Evolutionary conservation across 2,113 vertebrate species (phyloP).

Genomic region (Myxocyprinus asiaticus): DNA sequence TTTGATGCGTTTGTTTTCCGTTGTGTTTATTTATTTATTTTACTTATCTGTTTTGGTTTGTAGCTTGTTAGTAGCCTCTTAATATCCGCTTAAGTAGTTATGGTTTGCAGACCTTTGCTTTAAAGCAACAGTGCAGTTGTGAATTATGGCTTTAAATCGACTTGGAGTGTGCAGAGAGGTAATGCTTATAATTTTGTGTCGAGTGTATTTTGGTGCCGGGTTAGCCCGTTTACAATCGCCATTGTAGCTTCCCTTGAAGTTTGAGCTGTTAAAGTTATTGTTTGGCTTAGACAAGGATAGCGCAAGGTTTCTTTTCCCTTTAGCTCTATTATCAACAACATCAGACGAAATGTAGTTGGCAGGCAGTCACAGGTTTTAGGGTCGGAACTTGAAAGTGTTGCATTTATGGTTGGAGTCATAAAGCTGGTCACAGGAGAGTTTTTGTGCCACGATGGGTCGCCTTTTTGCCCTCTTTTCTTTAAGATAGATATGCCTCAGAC

Average conservation of each 20-base stretch:
- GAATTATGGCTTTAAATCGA: too few species aligned
- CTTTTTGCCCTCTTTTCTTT: constrained; percentile 4
- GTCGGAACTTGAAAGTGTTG: constrained; percentile 18
- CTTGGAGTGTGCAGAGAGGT: too few species aligned
- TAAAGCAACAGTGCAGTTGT: too few species aligned
- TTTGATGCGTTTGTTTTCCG: constrained; percentile 5
- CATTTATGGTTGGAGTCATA: constrained; percentile 12
- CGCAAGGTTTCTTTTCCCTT: constrained; percentile 15
- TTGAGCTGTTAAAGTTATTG: constrained; percentile 14
- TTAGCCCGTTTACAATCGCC: constrained; percentile 12
- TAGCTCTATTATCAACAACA: constrained; percentile 1
- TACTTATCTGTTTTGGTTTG: too few species aligned
- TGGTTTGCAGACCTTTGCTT: too few species aligned
- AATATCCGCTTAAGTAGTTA: too few species aligned
- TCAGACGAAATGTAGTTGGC: constrained; percentile 1
- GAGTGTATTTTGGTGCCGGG: neutral
- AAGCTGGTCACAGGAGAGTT: constrained; percentile 29
- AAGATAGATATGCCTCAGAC: neutral
- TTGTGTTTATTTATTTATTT: neutral
- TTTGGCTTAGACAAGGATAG: constrained; percentile 6
- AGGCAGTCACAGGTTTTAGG: constrained; percentile 24
- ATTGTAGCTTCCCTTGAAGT: constrained; percentile 4
- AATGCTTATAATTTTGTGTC: neutral
- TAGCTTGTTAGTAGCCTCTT: neutral
- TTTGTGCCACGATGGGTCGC: neutral